phyloP scores from a whole-genome alignment of 2,888 invertebrate genomes.

The Volucella bombylans region DNA sequence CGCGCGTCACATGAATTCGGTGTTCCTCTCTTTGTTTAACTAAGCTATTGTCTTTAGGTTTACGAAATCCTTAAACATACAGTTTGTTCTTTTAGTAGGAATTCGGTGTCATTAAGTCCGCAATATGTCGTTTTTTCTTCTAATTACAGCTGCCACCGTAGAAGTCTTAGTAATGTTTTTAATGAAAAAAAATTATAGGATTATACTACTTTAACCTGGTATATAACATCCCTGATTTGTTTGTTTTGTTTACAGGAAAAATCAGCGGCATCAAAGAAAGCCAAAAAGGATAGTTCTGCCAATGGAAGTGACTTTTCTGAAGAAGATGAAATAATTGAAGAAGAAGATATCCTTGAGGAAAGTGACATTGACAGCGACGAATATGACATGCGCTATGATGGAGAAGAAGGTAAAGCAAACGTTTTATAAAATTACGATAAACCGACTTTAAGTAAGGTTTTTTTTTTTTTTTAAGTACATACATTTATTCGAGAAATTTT shows the following conservation, averaged over 20 bases:
- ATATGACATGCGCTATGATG: slow-evolving; percentile 81
- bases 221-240: background rate
- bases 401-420: slow-evolving; percentile 78
- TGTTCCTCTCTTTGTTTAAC: background rate
- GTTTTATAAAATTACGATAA: slow-evolving; percentile 11
- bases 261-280: slow-evolving; percentile 82
- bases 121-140: too few species aligned
- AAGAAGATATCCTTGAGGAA: slow-evolving; percentile 68
- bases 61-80: background rate
- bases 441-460: slow-evolving; percentile 6
- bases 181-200: background rate
- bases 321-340: slow-evolving; percentile 80
- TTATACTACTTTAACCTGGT: background rate
- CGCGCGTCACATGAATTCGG: slow-evolving; percentile 40
- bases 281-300: slow-evolving; percentile 80
- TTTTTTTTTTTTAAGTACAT: background rate
- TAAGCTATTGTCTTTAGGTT: background rate
- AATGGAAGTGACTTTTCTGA: slow-evolving; percentile 75
- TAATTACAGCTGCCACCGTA: too few species aligned
- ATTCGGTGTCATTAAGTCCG: background rate
- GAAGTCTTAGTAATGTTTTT: background rate
- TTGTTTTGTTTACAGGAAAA: slow-evolving; percentile 78
- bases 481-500: background rate
- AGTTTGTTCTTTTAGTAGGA: background rate
- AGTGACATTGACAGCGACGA: slow-evolving; percentile 82